phyloP scores from a whole-genome alignment of 2,113 vertebrate species.

The Nothoprocta pentlandii region DNA sequence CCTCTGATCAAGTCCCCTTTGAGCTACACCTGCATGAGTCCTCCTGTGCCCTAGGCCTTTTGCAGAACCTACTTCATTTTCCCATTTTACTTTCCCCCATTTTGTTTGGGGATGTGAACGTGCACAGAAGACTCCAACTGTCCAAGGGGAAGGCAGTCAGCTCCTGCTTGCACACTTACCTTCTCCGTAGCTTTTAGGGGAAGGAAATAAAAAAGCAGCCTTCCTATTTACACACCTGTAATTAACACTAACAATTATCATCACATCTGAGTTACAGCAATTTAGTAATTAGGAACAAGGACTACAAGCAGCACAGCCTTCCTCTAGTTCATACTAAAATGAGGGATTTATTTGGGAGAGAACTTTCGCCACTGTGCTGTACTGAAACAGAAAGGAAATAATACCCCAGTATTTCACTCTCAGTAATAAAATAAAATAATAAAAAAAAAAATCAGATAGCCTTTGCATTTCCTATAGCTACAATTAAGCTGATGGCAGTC shows the following conservation, averaged over 20 bases:
- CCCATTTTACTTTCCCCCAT: background rate
- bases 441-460: background rate
- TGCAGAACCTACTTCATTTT: background rate
- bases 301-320: background rate
- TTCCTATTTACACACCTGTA: background rate
- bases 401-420: background rate
- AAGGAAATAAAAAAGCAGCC: background rate
- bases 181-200: background rate
- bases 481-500: constrained; percentile 42
- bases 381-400: constrained; percentile 20
- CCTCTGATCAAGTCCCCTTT: background rate
- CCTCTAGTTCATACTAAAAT: background rate
- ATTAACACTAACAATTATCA: background rate
- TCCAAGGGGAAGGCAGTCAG: too few relatives aligned
- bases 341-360: background rate
- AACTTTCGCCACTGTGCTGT: background rate
- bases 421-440: background rate
- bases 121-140: background rate
- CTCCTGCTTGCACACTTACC: background rate
- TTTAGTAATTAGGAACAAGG: background rate
- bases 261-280: background rate
- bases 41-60: background rate
- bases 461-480: constrained; percentile 34
- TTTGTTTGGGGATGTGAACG: background rate
- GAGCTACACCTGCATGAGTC: background rate